Evolutionary conservation across 2,113 vertebrate species (phyloP).

Genomic region (Collichthys lucidus): DNA sequence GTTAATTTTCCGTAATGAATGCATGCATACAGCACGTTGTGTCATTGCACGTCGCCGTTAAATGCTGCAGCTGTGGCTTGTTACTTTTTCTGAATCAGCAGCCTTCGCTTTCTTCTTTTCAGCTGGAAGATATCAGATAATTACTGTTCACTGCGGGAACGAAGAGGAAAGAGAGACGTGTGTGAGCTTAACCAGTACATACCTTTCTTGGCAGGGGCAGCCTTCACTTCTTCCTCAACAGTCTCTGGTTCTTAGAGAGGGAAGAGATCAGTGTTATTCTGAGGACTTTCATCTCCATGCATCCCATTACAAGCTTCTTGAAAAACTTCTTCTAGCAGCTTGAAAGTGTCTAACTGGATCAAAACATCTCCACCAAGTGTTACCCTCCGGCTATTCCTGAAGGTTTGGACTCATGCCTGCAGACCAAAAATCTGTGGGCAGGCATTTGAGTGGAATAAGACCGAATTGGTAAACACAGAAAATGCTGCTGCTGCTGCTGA

Average conservation of each 20-base stretch:
- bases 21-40: slow-evolving; percentile 20
- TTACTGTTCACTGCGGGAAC: not conserved
- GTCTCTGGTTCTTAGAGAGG: slow-evolving; percentile 55
- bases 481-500: too few relatives aligned
- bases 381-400: too few relatives aligned
- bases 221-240: slow-evolving; percentile 53
- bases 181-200: not conserved
- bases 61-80: slow-evolving; percentile 24
- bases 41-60: slow-evolving; percentile 12
- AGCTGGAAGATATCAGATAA: slow-evolving; percentile 52
- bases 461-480: too few relatives aligned
- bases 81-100: slow-evolving; percentile 46
- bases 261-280: not conserved
- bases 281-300: too few relatives aligned
- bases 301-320: too few relatives aligned
- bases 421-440: too few relatives aligned
- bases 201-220: slow-evolving; percentile 70
- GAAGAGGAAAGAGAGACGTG: not conserved
- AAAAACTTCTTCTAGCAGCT: too few relatives aligned
- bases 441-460: too few relatives aligned
- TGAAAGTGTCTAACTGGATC: too few relatives aligned
- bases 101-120: slow-evolving; percentile 58
- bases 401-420: too few relatives aligned
- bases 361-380: too few relatives aligned
- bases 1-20: slow-evolving; percentile 51